Conservation (phyloP, 2,113 vertebrate genomes). For the Isurus oxyrinchus region DNA sequence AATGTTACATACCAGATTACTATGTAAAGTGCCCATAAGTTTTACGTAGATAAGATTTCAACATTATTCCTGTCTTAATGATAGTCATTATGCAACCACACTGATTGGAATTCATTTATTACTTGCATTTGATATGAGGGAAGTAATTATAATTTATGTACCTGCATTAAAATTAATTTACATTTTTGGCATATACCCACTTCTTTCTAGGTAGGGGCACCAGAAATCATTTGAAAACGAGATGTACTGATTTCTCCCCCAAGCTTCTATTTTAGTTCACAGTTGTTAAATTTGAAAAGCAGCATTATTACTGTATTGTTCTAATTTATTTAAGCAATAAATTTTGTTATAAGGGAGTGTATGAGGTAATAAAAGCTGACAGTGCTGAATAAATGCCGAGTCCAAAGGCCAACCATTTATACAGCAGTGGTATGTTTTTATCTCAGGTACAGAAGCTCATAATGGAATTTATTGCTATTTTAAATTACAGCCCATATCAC, state of each 20-base stretch:
- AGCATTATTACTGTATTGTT: constrained; percentile 28
- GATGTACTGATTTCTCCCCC: background rate
- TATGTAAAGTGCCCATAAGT: constrained; percentile 98
- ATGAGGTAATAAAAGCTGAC: constrained; percentile 36
- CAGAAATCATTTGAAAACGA: constrained; percentile 13
- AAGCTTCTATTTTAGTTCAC: background rate
- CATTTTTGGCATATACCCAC: constrained; percentile 16
- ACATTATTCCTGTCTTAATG: constrained; percentile 99
- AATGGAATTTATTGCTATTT: constrained; percentile 33
- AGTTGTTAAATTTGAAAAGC: constrained; percentile 18
- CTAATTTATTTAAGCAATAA: constrained; percentile 35
- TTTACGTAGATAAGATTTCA: constrained; percentile 99
- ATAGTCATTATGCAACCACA: constrained; percentile 92
- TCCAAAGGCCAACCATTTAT: constrained; percentile 36
- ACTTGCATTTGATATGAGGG: constrained; percentile 99
- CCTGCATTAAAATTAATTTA: constrained; percentile 99
- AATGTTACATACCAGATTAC: constrained; percentile 99
- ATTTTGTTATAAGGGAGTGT: constrained; percentile 33
- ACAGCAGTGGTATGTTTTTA: constrained; percentile 18
- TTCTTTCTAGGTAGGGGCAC: background rate
- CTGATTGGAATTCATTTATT: constrained; percentile 99
- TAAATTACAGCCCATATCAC: constrained; percentile 20
- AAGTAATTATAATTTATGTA: constrained; percentile 99
- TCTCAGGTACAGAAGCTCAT: constrained; percentile 23
- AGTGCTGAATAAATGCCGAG: constrained; percentile 26